These are phyloP conservation scores for Bergia puertoricense DNA, from an alignment of 92 coral and sea anemone species.

Conservation along the genomic window DNA sequence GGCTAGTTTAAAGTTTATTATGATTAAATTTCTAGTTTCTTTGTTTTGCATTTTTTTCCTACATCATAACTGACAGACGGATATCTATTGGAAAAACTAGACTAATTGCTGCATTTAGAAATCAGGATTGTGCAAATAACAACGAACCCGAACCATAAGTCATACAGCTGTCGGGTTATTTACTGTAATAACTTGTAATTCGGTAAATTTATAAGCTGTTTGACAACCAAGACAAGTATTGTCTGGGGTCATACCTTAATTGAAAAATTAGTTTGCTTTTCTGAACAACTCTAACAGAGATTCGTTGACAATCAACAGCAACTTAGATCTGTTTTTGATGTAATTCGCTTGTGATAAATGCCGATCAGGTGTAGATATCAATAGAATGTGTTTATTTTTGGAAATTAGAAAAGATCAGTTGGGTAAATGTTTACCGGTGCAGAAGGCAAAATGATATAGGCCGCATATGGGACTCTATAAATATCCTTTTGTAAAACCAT, in stretches of 20 bases:
- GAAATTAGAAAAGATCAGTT: background rate
- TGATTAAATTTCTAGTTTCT: background rate
- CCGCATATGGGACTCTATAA: background rate
- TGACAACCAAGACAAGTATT: constrained; percentile 13
- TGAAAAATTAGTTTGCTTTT: background rate
- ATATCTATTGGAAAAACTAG: background rate
- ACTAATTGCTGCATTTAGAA: background rate
- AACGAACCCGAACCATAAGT: background rate
- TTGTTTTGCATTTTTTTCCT: background rate
- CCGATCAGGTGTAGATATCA: background rate
- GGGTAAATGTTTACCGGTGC: background rate
- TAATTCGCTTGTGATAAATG: background rate
- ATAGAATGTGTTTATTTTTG: background rate
- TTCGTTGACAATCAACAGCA: background rate
- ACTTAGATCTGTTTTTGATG: background rate
- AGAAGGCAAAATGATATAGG: background rate
- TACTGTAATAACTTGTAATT: background rate
- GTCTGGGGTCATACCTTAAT: background rate
- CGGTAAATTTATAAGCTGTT: background rate
- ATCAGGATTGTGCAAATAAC: background rate
- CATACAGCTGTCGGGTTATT: background rate
- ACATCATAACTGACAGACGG: background rate
- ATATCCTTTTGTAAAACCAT: no score
- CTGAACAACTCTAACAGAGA: background rate
- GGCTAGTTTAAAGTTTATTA: background rate